Evolutionary conservation across 1,140 invertebrate genomes (phyloP).

Genomic region (Pogonomyrmex barbatus): DNA sequence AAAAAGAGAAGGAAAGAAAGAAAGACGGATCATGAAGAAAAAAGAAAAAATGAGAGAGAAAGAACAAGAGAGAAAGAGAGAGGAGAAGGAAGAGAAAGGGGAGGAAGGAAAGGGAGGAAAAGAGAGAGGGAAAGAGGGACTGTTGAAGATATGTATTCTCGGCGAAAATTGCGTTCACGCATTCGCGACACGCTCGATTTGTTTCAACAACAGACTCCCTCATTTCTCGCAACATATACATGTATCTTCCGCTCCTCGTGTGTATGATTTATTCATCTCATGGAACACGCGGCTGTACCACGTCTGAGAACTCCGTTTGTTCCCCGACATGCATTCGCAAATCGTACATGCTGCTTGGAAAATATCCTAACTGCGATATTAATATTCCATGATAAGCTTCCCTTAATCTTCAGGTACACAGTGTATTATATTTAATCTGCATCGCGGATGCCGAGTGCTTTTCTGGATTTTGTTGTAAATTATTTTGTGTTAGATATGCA

Average conservation of each 20-base stretch:
- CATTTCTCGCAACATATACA: neutral
- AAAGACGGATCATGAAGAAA: neutral
- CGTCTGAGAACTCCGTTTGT: neutral
- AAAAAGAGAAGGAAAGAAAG: neutral
- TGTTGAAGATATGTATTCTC: neutral
- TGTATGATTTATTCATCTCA: constrained; percentile 32
- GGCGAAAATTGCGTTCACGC: constrained; percentile 8
- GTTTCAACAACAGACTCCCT: neutral
- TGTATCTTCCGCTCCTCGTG: neutral
- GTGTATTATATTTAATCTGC: neutral
- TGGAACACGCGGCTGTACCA: neutral
- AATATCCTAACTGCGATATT: constrained; percentile 22
- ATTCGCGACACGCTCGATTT: constrained; percentile 3
- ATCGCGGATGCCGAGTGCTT: neutral
- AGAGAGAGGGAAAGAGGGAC: neutral
- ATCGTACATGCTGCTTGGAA: neutral
- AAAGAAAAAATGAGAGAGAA: neutral
- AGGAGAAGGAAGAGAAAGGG: neutral
- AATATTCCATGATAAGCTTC: neutral
- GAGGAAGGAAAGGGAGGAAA: neutral
- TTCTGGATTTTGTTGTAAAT: neutral
- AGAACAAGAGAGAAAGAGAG: neutral
- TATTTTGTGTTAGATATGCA: neutral
- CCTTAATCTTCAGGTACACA: neutral
- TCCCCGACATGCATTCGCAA: neutral